These are phyloP conservation scores for Xyliphius kryptos DNA, from an alignment of 2,113 vertebrate species.

Conservation along the genomic window DNA sequence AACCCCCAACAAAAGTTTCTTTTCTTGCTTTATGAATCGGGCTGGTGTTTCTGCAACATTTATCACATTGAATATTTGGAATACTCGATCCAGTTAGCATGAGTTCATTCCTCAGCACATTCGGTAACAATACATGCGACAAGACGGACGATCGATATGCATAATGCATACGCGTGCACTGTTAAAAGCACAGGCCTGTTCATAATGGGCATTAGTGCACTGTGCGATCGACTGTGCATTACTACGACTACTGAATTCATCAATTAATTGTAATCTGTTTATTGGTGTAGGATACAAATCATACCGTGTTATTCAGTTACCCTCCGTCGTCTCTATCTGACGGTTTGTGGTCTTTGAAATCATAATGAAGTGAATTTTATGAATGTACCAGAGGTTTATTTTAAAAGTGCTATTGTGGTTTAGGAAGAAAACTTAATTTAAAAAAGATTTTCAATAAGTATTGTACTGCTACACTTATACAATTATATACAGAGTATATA, in stretches of 20 bases:
- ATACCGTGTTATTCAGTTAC: constrained; percentile 8
- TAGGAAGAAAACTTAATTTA: too few species aligned
- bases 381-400: constrained; percentile 14
- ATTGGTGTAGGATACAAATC: not conserved
- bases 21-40: not conserved
- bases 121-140: not conserved
- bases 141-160: constrained; percentile 7
- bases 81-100: not conserved
- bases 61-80: too few species aligned
- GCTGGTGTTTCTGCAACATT: not conserved
- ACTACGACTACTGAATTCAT: constrained; percentile 15
- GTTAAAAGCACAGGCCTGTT: not conserved
- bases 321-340: constrained; percentile 4
- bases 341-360: constrained; percentile 2
- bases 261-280: constrained; percentile 25
- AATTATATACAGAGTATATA: too few species aligned
- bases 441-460: too few species aligned
- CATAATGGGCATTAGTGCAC: not conserved
- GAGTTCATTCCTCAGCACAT: not conserved
- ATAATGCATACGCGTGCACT: constrained; percentile 1
- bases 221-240: constrained; percentile 25
- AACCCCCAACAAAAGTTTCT: not conserved
- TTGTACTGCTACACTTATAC: too few species aligned
- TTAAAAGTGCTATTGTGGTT: not conserved
- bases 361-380: not conserved